Percentiles rank a stretch among this genome's conserved stretches.
These are phyloP conservation scores for Hemistola chrysoprasaria DNA, from an alignment of 2,888 invertebrate species.

Conservation along the genomic window DNA sequence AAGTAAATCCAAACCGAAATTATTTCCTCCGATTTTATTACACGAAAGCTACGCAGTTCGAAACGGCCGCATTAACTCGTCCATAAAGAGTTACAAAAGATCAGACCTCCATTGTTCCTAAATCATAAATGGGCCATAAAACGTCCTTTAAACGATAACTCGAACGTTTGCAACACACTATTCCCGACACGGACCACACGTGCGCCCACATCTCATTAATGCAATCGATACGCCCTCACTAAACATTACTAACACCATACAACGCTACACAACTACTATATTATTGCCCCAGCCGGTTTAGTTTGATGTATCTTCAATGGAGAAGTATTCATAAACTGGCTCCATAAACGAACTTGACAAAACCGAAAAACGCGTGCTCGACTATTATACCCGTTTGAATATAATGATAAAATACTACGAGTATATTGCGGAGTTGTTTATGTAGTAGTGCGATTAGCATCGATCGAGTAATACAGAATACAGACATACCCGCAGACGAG, in stretches of 20 bases:
- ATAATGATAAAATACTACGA: too few relatives aligned
- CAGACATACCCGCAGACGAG: slow-evolving; percentile 24
- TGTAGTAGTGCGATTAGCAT: too few relatives aligned
- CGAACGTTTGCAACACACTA: slow-evolving; percentile 57
- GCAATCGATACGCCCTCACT: slow-evolving; percentile 74
- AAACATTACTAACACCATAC: slow-evolving; percentile 63
- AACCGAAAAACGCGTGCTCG: slow-evolving; percentile 2
- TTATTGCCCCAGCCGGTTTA: slow-evolving; percentile 54
- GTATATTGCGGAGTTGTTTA: too few relatives aligned
- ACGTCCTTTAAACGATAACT: slow-evolving; percentile 57
- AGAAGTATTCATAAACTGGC: slow-evolving; percentile 38
- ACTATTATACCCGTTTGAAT: too few relatives aligned
- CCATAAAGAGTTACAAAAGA: slow-evolving; percentile 52
- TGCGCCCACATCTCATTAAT: slow-evolving; percentile 78
- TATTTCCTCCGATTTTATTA: slow-evolving; percentile 21
- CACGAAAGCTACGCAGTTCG: slow-evolving; percentile 32
- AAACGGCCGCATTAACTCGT: slow-evolving; percentile 38
- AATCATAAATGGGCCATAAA: slow-evolving; percentile 65
- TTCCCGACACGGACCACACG: slow-evolving; percentile 72
- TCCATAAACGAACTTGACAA: slow-evolving; percentile 24
- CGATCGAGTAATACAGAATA: slow-evolving; percentile 8
- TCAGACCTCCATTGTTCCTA: slow-evolving; percentile 63
- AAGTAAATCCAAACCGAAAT: slow-evolving; percentile 24
- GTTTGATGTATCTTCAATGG: slow-evolving; percentile 39
- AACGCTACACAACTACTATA: slow-evolving; percentile 50